Evolutionary conservation across 2,797 vertebrate genomes (phyloP).

Genomic region (Etheostoma nigrum): DNA sequence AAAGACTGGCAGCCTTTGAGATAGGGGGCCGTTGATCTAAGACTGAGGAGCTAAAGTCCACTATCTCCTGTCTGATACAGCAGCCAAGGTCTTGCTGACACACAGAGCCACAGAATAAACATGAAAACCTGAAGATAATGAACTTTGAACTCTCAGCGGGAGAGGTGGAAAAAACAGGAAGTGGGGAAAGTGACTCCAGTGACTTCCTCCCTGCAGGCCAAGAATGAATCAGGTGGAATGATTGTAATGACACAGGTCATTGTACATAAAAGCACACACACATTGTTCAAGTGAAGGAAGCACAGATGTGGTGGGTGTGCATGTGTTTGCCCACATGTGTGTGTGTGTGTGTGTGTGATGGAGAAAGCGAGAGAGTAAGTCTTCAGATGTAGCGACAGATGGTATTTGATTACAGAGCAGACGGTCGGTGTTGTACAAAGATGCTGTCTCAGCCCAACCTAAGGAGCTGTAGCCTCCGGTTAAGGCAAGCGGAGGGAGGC

Average conservation of each 20-base stretch:
- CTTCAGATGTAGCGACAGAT: slow-evolving; percentile 99
- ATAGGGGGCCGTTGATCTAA: slow-evolving; percentile 86
- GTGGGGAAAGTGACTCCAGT: slow-evolving; percentile 77
- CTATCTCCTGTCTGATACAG: slow-evolving; percentile 78
- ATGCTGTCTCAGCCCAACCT: slow-evolving; percentile 98
- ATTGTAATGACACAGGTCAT: slow-evolving; percentile 86
- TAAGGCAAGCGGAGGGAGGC: slow-evolving; percentile 74
- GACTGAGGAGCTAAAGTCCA: slow-evolving; percentile 81
- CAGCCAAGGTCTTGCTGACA: slow-evolving; percentile 83
- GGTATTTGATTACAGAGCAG: slow-evolving; percentile 99
- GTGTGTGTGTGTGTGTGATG: slow-evolving; percentile 56
- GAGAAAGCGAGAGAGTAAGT: slow-evolving; percentile 79
- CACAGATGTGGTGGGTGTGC: slow-evolving; percentile 90
- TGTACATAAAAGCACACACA: slow-evolving; percentile 68
- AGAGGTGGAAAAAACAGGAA: slow-evolving; percentile 73
- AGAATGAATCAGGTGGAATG: slow-evolving; percentile 88
- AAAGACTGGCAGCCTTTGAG: slow-evolving; percentile 84
- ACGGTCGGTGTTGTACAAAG: slow-evolving; percentile 99
- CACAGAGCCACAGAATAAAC: slow-evolving; percentile 78
- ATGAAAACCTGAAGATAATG: slow-evolving; percentile 85
- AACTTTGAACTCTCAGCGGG: slow-evolving; percentile 73
- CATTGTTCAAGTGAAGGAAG: slow-evolving; percentile 78
- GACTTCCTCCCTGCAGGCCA: slow-evolving; percentile 76
- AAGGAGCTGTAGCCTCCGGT: slow-evolving; percentile 93
- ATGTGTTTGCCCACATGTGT: slow-evolving; percentile 66